These are phyloP conservation scores for Caradrina clavipalpis DNA, from an alignment of 2,888 invertebrate genomes.

Conservation along the genomic window DNA sequence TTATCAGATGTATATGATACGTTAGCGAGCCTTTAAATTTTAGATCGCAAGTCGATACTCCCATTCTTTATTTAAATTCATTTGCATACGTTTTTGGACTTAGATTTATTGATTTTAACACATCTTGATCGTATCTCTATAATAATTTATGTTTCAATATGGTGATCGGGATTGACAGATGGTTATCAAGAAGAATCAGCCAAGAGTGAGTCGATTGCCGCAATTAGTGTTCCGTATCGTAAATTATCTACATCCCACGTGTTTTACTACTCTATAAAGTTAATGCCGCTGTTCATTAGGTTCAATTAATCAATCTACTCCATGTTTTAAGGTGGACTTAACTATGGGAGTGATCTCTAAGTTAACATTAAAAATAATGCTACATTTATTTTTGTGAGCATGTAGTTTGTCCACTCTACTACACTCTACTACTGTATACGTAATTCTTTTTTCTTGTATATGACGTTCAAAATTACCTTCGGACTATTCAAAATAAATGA, in stretches of 20 bases:
- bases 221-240: conserved; percentile 46
- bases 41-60: conserved; percentile 16
- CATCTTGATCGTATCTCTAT: conserved; percentile 48
- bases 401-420: too few species aligned
- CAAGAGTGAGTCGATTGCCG: conserved; percentile 28
- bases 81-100: conserved; percentile 53
- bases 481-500: too few species aligned
- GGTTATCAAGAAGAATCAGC: conserved; percentile 42
- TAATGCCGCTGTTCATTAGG: conserved; percentile 27
- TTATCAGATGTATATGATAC: conserved; percentile 20
- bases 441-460: too few species aligned
- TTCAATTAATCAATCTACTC: conserved; percentile 33
- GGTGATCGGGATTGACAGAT: conserved; percentile 48
- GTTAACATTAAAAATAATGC: not conserved
- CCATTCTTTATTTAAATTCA: conserved; percentile 40
- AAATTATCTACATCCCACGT: conserved; percentile 33
- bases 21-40: conserved; percentile 26
- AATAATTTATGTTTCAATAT: conserved; percentile 48
- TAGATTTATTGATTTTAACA: conserved; percentile 54
- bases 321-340: not conserved
- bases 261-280: conserved; percentile 38
- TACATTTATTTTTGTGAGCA: too few species aligned
- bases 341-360: not conserved
- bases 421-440: too few species aligned
- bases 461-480: too few species aligned